Evolutionary conservation across 1,140 invertebrate genomes (phyloP).

Genomic region (Drosophila nikananu): DNA sequence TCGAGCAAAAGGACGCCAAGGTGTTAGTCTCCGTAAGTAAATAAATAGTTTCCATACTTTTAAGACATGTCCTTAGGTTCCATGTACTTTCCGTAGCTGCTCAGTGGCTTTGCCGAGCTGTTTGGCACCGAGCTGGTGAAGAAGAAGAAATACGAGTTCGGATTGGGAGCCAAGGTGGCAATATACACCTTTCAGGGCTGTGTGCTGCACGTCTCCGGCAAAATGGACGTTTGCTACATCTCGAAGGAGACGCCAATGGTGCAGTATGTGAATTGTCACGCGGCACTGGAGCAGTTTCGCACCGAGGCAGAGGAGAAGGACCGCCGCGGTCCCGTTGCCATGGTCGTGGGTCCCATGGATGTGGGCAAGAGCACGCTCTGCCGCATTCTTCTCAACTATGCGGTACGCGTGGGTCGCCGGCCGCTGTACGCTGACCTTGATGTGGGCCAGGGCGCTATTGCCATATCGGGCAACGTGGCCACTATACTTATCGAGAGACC

Average conservation of each 20-base stretch:
- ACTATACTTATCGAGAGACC: slow-evolving; percentile 96
- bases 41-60: neutral
- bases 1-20: slow-evolving; percentile 94
- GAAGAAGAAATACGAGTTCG: slow-evolving; percentile 96
- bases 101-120: slow-evolving; percentile 95
- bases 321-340: slow-evolving; percentile 91
- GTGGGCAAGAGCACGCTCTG: slow-evolving; percentile 98
- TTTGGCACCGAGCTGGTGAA: slow-evolving; percentile 98
- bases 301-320: slow-evolving; percentile 91
- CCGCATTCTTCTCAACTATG: slow-evolving; percentile 96
- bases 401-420: slow-evolving; percentile 92
- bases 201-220: slow-evolving; percentile 92
- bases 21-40: slow-evolving; percentile 91
- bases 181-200: slow-evolving; percentile 99
- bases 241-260: slow-evolving; percentile 98
- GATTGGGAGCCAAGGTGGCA: slow-evolving; percentile 96
- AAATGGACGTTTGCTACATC: slow-evolving; percentile 96
- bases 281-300: slow-evolving; percentile 95
- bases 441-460: slow-evolving; percentile 97
- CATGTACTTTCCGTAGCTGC: slow-evolving; percentile 87
- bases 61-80: neutral
- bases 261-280: slow-evolving; percentile 95
- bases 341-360: slow-evolving; percentile 97
- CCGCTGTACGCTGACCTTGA: slow-evolving; percentile 98
- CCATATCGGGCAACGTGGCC: slow-evolving; percentile 96